phyloP scores from a whole-genome alignment of 2,113 vertebrate species.

The Lampris megalopsis region DNA sequence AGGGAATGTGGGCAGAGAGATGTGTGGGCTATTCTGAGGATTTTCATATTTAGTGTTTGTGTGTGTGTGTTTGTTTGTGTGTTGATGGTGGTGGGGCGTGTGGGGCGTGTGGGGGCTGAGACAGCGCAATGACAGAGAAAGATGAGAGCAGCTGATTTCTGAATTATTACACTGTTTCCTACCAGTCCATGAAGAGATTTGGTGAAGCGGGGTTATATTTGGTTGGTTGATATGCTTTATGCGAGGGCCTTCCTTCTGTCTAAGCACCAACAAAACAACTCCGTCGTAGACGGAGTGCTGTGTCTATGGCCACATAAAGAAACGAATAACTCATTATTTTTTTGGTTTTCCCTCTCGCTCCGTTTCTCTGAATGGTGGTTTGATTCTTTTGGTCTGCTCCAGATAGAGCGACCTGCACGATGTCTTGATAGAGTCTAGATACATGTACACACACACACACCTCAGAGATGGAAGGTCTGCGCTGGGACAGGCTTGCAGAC shows the following conservation, averaged over 20 bases:
- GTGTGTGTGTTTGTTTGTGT: constrained; percentile 14
- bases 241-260: not conserved
- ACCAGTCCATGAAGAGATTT: constrained; percentile 33
- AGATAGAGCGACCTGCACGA: constrained; percentile 61
- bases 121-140: constrained; percentile 44
- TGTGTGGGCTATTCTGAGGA: constrained; percentile 62
- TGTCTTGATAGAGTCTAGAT: constrained; percentile 29
- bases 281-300: too few species aligned
- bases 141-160: constrained; percentile 44
- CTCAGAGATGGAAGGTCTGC: constrained; percentile 62
- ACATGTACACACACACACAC: constrained; percentile 49
- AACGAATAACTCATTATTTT: constrained; percentile 1
- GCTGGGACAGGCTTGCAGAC: constrained; percentile 36
- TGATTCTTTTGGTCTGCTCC: constrained; percentile 34
- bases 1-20: constrained; percentile 71
- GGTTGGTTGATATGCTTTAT: constrained; percentile 1
- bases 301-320: too few species aligned
- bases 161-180: constrained; percentile 49
- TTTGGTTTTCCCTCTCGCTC: constrained; percentile 34
- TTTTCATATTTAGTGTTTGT: constrained; percentile 28
- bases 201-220: constrained; percentile 12
- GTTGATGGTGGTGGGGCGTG: not conserved
- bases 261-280: not conserved
- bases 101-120: constrained; percentile 18
- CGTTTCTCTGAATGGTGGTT: not conserved